phyloP scores from a whole-genome alignment of 2,888 invertebrate genomes.

The Cryptocheilus praepositus region DNA sequence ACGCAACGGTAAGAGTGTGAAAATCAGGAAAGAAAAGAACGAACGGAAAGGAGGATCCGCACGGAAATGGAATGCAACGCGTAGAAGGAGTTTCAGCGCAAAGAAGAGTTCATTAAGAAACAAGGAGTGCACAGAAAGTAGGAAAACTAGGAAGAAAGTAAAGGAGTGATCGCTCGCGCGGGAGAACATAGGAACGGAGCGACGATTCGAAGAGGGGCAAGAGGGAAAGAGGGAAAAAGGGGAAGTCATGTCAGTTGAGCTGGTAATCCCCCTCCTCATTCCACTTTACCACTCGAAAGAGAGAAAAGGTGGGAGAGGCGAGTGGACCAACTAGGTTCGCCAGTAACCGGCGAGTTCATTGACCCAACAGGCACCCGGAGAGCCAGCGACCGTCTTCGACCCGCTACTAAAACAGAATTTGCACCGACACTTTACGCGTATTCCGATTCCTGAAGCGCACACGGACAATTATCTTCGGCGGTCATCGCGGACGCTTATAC shows the following conservation, averaged over 20 bases:
- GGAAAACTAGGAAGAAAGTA: conserved; percentile 15
- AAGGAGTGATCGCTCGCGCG: neutral
- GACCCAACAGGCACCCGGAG: conserved; percentile 69
- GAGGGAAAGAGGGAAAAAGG: conserved; percentile 16
- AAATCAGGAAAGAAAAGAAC: conserved; percentile 6
- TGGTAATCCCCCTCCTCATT: conserved; percentile 14
- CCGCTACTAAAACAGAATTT: conserved; percentile 60
- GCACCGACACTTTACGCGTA: conserved; percentile 54
- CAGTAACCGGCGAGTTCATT: conserved; percentile 72
- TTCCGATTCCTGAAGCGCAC: conserved; percentile 15
- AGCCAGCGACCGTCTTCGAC: conserved; percentile 53
- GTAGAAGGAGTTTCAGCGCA: neutral
- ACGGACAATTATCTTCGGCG: too few relatives aligned
- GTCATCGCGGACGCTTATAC: too few relatives aligned
- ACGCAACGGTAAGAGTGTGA: conserved; percentile 27
- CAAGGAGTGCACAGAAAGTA: conserved; percentile 12
- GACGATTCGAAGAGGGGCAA: conserved; percentile 1
- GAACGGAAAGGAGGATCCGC: neutral
- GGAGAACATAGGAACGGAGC: conserved; percentile 7
- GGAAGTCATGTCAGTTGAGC: conserved; percentile 30
- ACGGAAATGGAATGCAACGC: neutral
- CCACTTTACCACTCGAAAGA: too few relatives aligned
- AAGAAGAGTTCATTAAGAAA: too few relatives aligned
- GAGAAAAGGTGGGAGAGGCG: conserved; percentile 43
- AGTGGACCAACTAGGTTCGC: conserved; percentile 75